Evolutionary conservation across 2,888 invertebrate species (phyloP), one percentile per base, ranked within the genome.

Genomic region (Melinopterus prodromus): DNA sequence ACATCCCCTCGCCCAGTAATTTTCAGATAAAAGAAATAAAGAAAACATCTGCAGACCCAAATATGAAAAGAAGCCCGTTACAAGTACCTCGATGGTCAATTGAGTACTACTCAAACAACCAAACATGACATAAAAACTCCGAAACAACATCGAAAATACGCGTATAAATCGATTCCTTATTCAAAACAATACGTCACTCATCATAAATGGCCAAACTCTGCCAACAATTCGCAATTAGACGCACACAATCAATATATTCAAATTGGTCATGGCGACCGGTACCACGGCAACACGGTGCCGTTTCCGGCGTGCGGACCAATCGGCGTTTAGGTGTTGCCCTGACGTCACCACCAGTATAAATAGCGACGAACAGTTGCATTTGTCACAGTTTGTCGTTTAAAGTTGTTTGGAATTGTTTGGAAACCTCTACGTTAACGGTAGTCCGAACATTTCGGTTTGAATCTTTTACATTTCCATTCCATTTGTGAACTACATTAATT

Each of bases 341-440:
- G 90, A 90, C 89, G 88, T 88, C 88, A 88, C 87, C 84, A 85
- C 82, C 76, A 74, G 83, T 93, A 93, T 94, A 94, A 90, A 93
- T 91, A 90, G 87, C 85, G 86, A 88, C 86, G 87, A 86, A 89
- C 89, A 88, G 87, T 88, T 86, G 87, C 88, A 89, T 90, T 6
- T 9, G 89, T 87, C 84, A n/a, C n/a, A n/a, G 26, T 26, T 26
- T 26, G 2, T 26, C 26, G 26, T 26, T 26, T 3, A 26, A 3
- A 26, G 26, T 26, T 85, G 84, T 85, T 85, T 90, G 90, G 91
- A 91, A 91, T 91, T 92, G 93, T 93, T 93, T 91, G 92, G 92
- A 91, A 91, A 92, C 26, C n/a, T 91, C 93, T 92, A 90, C 93
- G 92, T 93, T 90, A 91, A 93, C 84, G 91, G 93, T 93, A 76